phyloP scores from a whole-genome alignment of 2,113 vertebrate genomes.

The Vidua chalybeata region DNA sequence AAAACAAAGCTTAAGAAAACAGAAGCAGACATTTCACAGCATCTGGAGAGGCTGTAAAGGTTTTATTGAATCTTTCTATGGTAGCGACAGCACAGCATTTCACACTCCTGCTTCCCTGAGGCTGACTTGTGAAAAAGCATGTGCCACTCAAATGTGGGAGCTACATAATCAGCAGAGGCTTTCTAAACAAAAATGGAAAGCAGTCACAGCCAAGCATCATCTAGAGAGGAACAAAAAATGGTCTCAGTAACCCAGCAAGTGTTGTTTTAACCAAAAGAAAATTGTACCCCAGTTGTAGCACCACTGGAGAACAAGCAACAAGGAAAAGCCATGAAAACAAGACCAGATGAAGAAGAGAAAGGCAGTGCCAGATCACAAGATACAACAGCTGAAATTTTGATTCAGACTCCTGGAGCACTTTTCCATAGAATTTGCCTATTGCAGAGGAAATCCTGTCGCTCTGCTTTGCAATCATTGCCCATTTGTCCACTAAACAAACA shows the following conservation, averaged over 20 bases:
- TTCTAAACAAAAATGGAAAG: not conserved
- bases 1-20: not conserved
- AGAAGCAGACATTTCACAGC: not conserved
- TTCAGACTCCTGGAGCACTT: not conserved
- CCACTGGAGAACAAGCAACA: not conserved
- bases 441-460: not conserved
- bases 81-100: not conserved
- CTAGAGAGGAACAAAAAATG: not conserved
- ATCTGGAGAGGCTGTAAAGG: not conserved
- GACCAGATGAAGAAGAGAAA: not conserved
- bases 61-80: not conserved
- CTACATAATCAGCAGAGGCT: not conserved
- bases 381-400: not conserved
- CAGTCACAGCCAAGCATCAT: not conserved
- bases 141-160: not conserved
- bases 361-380: not conserved
- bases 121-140: not conserved
- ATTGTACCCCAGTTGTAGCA: accelerated
- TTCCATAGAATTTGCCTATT: not conserved
- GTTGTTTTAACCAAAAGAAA: not conserved
- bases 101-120: not conserved
- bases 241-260: not conserved
- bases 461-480: accelerated
- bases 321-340: not conserved
- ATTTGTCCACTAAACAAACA: not conserved